These are phyloP conservation scores for Xylocopa sonorina DNA, from an alignment of 1,140 invertebrate species.

Conservation along the genomic window DNA sequence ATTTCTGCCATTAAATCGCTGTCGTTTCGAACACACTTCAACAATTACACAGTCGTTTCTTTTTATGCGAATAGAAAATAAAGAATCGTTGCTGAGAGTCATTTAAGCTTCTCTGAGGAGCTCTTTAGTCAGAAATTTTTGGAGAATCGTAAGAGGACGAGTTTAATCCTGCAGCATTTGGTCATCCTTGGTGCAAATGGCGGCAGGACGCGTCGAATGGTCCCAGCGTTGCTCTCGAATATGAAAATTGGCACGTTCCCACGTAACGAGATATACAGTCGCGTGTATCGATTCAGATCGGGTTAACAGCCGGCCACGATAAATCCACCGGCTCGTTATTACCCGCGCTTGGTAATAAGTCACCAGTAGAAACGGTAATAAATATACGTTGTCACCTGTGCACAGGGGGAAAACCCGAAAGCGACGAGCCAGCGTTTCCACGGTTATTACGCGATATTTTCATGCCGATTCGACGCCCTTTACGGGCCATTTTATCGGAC, in stretches of 20 bases:
- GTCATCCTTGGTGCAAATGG: too few relatives aligned
- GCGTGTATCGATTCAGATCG: constrained; percentile 45
- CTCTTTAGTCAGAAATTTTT: too few relatives aligned
- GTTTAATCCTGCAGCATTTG: too few relatives aligned
- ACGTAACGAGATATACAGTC: background rate
- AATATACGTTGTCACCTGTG: constrained; percentile 47
- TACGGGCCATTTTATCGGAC: background rate
- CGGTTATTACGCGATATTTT: constrained; percentile 43
- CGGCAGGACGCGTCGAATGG: too few relatives aligned
- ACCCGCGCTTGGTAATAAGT: constrained; percentile 39
- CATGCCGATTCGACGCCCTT: background rate
- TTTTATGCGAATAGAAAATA: too few relatives aligned
- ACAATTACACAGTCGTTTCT: too few relatives aligned
- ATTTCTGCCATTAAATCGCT: too few relatives aligned
- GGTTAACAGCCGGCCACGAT: constrained; percentile 46
- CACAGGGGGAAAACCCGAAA: background rate
- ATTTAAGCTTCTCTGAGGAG: too few relatives aligned
- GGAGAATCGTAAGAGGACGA: too few relatives aligned
- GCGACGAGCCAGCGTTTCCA: constrained; percentile 26
- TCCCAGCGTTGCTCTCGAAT: background rate
- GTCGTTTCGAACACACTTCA: too few relatives aligned
- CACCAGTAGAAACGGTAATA: constrained; percentile 39
- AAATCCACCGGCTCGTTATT: constrained; percentile 38
- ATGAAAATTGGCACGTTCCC: constrained; percentile 44
- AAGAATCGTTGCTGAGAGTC: too few relatives aligned